Evolutionary conservation across 2,797 vertebrate species (phyloP).

Genomic region (Mus caroli): DNA sequence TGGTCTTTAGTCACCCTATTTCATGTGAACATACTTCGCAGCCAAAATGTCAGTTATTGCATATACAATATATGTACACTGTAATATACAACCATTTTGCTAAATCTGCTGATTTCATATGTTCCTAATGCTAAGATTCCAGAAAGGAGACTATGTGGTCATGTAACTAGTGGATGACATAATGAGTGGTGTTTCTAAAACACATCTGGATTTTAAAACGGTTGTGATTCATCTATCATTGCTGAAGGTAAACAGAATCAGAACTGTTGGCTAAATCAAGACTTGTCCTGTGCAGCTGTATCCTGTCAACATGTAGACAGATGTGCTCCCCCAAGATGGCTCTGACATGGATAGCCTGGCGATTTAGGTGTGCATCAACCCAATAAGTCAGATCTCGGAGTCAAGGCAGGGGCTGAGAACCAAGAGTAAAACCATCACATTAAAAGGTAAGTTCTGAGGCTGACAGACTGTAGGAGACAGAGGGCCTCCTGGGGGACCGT

Average conservation of each 20-base stretch:
- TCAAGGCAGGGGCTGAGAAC: background rate
- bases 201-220: slow-evolving; percentile 49
- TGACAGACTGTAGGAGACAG: background rate
- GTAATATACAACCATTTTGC: background rate
- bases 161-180: background rate
- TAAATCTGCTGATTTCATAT: background rate
- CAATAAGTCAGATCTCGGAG: background rate
- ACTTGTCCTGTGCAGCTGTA: background rate
- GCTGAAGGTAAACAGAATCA: background rate
- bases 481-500: background rate
- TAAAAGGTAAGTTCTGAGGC: background rate
- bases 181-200: slow-evolving; percentile 8
- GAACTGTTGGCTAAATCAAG: background rate
- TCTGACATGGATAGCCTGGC: background rate
- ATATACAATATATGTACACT: background rate
- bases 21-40: background rate
- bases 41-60: background rate
- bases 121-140: background rate
- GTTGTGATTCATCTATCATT: background rate
- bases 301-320: background rate
- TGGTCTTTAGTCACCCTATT: background rate
- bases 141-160: background rate
- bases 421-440: background rate
- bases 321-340: background rate
- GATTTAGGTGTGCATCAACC: background rate